Percentiles rank a stretch among this genome's conserved stretches.
These are phyloP conservation scores for Petromus typicus DNA, from an alignment of 2,113 vertebrate species.

Conservation along the genomic window DNA sequence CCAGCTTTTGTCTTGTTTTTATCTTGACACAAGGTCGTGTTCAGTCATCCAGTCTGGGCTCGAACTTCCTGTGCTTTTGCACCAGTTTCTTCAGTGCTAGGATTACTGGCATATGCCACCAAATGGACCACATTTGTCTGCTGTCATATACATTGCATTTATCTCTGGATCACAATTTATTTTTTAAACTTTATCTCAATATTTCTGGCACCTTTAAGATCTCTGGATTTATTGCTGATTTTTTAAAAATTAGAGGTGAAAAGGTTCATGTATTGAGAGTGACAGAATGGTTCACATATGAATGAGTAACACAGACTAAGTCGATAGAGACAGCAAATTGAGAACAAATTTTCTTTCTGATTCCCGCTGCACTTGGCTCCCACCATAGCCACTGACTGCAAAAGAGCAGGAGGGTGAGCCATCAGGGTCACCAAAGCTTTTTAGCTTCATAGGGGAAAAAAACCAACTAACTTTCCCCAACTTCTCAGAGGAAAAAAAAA, in stretches of 20 bases:
- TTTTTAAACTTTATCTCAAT: background rate
- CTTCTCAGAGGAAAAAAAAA: background rate
- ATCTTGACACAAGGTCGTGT: background rate
- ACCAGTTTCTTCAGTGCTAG: background rate
- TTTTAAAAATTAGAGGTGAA: conserved; percentile 6
- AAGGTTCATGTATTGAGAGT: background rate
- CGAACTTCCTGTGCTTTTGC: background rate
- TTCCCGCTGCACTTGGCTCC: background rate
- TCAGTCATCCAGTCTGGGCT: background rate
- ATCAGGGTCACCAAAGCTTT: background rate
- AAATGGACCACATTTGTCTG: background rate
- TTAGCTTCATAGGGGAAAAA: background rate
- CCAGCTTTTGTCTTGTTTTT: background rate
- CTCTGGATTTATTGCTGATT: conserved; percentile 21
- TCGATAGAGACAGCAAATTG: background rate
- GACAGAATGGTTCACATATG: background rate
- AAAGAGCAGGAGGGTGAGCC: background rate
- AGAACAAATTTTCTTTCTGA: background rate
- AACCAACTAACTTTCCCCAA: background rate
- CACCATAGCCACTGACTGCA: background rate
- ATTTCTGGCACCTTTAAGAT: background rate
- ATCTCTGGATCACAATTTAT: background rate
- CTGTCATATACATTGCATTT: background rate
- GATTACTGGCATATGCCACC: background rate
- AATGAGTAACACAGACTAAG: background rate